Base-by-base conservation (phyloP, 1,140 invertebrate species). In the Theocolax elegans region DNA sequence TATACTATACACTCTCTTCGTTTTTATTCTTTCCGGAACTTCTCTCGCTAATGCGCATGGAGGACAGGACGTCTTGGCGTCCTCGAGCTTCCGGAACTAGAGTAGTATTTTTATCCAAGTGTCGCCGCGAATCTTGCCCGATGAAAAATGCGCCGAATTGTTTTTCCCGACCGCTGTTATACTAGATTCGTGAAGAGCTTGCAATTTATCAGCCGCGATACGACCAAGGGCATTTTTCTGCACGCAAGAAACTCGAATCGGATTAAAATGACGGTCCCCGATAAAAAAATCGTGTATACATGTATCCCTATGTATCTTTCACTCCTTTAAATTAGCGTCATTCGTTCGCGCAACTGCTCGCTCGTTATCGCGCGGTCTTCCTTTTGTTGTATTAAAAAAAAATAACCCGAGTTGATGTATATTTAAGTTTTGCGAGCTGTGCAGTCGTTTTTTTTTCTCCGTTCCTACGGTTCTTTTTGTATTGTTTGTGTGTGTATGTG, bases 91-190 rank as follows among this genome's bases (percentile, higher is more conserved):
- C 21, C 25, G 25, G 38, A 31, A 35, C 10, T 58, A 29, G 4
- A 58, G 31, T 23, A 38, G n/a, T 38, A n/a, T n/a, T n/a, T n/a
- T n/a, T n/a, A n/a, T n/a, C n/a, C n/a, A n/a, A n/a, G n/a, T 40
- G 17, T 1, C 9, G 9, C 35, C 31, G 9, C 54, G 29, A 48
- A 49, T 48, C 27, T 46, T 35, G n/a, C 10, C 17, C 2, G 9
- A 46, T 62, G 13, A 63, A 63, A 63, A 63, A 49, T 1, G 29
- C 59, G 15, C 48, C 31, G 49, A 63, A 60, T 46, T 10, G 21
- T 60, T 38, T 44, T 12, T n/a, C 27, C 1, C 15, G 21, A 58
- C 10, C 19, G 13, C 38, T 42, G 38, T 42, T 59, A 19, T 13
- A 44, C 27, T 49, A 6, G 27, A 42, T 23, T 48, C 12, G 17